These are phyloP conservation scores for Natator depressus DNA, from an alignment of 2,113 vertebrate species.

Conservation along the genomic window DNA sequence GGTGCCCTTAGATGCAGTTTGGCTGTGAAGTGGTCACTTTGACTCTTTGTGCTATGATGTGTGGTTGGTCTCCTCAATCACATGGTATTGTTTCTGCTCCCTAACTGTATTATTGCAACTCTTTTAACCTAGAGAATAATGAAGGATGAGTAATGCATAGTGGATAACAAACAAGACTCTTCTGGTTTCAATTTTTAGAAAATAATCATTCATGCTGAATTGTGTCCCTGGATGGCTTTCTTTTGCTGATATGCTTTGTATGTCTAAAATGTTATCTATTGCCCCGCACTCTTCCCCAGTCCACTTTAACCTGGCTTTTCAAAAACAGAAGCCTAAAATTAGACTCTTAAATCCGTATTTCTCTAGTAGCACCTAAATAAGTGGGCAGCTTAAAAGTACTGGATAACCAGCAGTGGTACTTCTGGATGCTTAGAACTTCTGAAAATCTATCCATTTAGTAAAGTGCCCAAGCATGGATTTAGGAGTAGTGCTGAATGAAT, in stretches of 20 bases:
- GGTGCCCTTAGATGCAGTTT: neutral
- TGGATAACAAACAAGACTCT: slow-evolving; percentile 46
- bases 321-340: neutral
- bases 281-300: neutral
- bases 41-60: neutral
- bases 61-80: neutral
- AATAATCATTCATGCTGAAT: slow-evolving; percentile 64
- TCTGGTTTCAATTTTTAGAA: slow-evolving; percentile 39
- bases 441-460: neutral
- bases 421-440: neutral
- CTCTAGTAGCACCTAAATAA: neutral
- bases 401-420: neutral
- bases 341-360: neutral
- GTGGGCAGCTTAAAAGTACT: neutral
- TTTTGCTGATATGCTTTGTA: slow-evolving; percentile 47
- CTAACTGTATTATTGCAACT: neutral
- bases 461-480: neutral
- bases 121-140: slow-evolving; percentile 1
- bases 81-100: neutral
- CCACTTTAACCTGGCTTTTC: slow-evolving; percentile 26
- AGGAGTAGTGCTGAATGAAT: neutral
- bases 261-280: neutral
- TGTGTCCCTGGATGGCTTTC: slow-evolving; percentile 57
- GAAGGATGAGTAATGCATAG: slow-evolving; percentile 30
- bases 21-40: neutral